These are phyloP conservation scores for Monopterus albus DNA, from an alignment of 2,113 vertebrate genomes.

Conservation along the genomic window DNA sequence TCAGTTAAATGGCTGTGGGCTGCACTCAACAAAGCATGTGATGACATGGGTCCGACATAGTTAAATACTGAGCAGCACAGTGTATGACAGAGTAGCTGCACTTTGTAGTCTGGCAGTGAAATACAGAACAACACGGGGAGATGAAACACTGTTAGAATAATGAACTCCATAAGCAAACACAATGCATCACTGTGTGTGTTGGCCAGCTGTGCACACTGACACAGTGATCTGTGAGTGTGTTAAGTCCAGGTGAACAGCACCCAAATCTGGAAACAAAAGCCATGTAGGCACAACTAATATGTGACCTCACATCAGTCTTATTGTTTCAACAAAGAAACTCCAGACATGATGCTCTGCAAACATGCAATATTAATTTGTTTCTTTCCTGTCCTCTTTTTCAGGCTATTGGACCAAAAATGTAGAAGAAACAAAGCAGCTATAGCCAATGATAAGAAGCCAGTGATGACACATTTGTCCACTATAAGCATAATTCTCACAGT, in stretches of 20 bases:
- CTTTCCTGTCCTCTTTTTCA: not conserved
- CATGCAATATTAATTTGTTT: too few species aligned
- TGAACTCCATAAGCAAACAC: not conserved
- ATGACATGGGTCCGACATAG: not conserved
- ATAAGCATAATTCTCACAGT: slow-evolving; percentile 10
- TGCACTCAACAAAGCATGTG: not conserved
- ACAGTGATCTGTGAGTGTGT: too few species aligned
- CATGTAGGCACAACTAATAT: too few species aligned
- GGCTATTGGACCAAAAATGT: not conserved
- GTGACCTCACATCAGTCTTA: too few species aligned
- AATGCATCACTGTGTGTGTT: not conserved
- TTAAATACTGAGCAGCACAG: not conserved
- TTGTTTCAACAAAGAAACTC: not conserved
- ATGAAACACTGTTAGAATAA: not conserved
- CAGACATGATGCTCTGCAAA: too few species aligned
- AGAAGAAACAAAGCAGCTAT: not conserved
- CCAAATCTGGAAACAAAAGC: too few species aligned
- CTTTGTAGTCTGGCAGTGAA: not conserved
- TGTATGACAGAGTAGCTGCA: not conserved
- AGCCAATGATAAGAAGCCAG: not conserved
- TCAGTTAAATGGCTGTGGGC: not conserved
- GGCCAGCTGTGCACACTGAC: not conserved
- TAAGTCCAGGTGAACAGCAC: too few species aligned
- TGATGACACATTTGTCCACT: not conserved
- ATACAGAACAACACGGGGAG: not conserved